phyloP scores from a whole-genome alignment of 2,888 invertebrate genomes.

The Mythimna albipuncta region DNA sequence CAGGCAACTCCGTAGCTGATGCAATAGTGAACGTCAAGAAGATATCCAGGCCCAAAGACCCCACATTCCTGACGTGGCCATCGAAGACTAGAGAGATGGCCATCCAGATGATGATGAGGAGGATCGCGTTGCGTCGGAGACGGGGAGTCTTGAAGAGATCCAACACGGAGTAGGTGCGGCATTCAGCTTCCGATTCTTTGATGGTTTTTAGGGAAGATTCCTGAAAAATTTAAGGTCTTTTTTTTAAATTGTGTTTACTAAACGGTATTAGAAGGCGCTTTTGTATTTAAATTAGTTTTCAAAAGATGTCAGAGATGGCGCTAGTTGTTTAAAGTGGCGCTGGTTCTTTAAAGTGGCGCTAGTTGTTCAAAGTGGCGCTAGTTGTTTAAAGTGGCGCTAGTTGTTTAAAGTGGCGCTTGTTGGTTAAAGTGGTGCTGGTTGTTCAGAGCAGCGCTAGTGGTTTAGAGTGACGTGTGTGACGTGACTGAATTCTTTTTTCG shows the following conservation, averaged over 20 bases:
- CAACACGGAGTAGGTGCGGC: conserved; percentile 94
- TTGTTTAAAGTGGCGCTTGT: too few relatives aligned
- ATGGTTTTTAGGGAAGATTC: conserved; percentile 92
- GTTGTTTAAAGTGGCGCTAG: too few relatives aligned
- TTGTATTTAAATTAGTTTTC: too few relatives aligned
- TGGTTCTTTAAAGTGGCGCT: too few relatives aligned
- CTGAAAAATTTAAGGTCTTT: conserved; percentile 76
- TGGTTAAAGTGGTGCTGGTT: too few relatives aligned
- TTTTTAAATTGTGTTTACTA: background rate
- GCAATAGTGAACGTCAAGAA: conserved; percentile 96
- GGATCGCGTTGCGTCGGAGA: conserved; percentile 93
- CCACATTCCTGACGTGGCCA: conserved; percentile 97
- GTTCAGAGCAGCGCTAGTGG: too few relatives aligned
- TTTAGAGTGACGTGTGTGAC: too few relatives aligned
- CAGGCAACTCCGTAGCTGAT: conserved; percentile 95
- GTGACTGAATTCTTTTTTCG: too few relatives aligned
- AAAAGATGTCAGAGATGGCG: too few relatives aligned
- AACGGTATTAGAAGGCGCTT: too few relatives aligned
- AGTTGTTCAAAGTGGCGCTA: too few relatives aligned
- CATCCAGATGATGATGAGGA: conserved; percentile 97
- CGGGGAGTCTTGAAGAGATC: conserved; percentile 95
- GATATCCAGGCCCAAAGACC: conserved; percentile 95
- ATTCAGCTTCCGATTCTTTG: conserved; percentile 93
- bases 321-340: too few relatives aligned
- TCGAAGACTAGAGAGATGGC: conserved; percentile 97